Percentiles rank a stretch among this genome's conserved stretches.
phyloP scores from a whole-genome alignment of 2,113 vertebrate species.

The Galeopterus variegatus region DNA sequence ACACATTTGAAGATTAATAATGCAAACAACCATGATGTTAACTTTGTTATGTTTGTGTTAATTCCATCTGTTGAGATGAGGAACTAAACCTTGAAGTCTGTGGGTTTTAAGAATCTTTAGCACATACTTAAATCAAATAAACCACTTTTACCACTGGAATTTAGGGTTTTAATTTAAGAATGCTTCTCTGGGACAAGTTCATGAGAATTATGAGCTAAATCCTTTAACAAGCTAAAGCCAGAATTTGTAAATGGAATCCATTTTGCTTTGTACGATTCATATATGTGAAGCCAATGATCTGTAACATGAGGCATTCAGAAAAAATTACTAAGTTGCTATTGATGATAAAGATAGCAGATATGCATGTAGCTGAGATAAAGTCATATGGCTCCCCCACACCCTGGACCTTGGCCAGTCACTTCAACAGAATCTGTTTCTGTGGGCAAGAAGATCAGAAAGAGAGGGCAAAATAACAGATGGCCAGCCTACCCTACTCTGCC shows the following conservation, averaged over 20 bases:
- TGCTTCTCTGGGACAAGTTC: conserved; percentile 33
- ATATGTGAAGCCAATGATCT: background rate
- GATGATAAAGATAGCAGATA: conserved; percentile 59
- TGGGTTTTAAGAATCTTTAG: conserved; percentile 37
- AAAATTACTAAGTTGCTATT: conserved; percentile 40
- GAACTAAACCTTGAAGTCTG: conserved; percentile 19
- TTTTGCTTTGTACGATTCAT: background rate
- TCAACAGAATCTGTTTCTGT: conserved; percentile 77
- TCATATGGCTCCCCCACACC: background rate
- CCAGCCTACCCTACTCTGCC: conserved; percentile 72
- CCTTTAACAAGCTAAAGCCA: conserved; percentile 44
- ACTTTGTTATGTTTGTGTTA: conserved; percentile 80
- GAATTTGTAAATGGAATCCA: conserved; percentile 25
- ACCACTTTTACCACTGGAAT: conserved; percentile 70
- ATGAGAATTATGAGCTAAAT: conserved; percentile 46
- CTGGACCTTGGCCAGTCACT: conserved; percentile 79
- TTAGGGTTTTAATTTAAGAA: conserved; percentile 67
- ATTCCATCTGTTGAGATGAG: conserved; percentile 86
- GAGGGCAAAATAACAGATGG: conserved; percentile 82
- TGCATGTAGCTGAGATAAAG: background rate
- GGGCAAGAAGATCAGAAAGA: conserved; percentile 72
- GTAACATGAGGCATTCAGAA: conserved; percentile 37
- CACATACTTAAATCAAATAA: conserved; percentile 57
- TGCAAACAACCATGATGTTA: conserved; percentile 83
- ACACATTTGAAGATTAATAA: conserved; percentile 87